phyloP scores from a whole-genome alignment of 2,113 vertebrate genomes.

The Prolemur simus region DNA sequence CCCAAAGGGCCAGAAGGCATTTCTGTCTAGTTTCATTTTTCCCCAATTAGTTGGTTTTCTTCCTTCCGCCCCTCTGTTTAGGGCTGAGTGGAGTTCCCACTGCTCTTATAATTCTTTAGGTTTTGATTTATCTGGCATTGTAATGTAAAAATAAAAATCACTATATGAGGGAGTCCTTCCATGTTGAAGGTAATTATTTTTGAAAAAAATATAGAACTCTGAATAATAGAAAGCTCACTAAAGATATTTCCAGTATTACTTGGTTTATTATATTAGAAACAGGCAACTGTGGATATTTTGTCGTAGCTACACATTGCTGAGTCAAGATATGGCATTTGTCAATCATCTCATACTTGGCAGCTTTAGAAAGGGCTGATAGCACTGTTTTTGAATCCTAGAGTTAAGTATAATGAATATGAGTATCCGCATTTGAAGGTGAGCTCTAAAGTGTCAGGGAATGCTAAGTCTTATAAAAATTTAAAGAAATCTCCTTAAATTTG shows the following conservation, averaged over 20 bases:
- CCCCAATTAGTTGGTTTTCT: neutral
- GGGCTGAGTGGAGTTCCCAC: neutral
- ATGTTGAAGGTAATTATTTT: neutral
- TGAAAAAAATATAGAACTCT: neutral
- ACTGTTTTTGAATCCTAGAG: neutral
- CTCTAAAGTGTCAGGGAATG: neutral
- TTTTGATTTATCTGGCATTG: neutral
- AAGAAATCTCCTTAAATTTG: neutral
- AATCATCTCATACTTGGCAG: neutral
- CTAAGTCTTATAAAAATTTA: neutral
- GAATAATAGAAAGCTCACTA: neutral
- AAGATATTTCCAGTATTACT: neutral
- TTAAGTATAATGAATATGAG: neutral
- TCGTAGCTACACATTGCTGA: neutral
- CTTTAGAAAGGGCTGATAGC: accelerated
- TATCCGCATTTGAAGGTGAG: neutral
- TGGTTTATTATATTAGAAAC: neutral
- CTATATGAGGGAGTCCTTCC: neutral
- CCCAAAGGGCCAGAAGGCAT: neutral
- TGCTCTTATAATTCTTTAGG: neutral
- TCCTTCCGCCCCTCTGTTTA: neutral
- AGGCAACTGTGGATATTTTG: neutral
- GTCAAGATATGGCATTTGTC: neutral
- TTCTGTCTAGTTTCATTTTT: neutral
- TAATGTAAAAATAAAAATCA: neutral